Percentiles rank a stretch among this genome's conserved stretches.
These are phyloP conservation scores for Lagenorhynchus albirostris DNA, from an alignment of 2,113 vertebrate genomes.

Conservation along the genomic window DNA sequence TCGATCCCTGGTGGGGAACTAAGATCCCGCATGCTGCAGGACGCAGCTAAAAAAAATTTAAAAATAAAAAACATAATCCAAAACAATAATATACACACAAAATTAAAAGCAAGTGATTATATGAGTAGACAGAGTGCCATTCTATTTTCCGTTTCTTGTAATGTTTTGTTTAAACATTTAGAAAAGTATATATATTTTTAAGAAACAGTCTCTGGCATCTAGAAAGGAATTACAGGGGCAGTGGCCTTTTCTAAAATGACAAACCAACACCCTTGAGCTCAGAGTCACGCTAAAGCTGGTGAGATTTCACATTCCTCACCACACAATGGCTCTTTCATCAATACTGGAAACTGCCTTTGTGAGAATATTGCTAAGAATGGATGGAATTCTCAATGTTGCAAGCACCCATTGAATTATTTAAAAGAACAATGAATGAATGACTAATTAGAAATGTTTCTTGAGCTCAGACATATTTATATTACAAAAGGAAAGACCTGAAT, in stretches of 20 bases:
- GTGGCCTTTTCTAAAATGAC: conserved; percentile 62
- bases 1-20: not conserved
- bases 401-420: conserved; percentile 69
- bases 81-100: not conserved
- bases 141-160: conserved; percentile 9
- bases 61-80: not conserved
- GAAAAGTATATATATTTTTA: not conserved
- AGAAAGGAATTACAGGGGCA: conserved; percentile 55
- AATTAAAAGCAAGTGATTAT: not conserved
- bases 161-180: conserved; percentile 7
- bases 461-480: conserved; percentile 69
- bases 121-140: not conserved
- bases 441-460: conserved; percentile 67
- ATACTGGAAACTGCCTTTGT: conserved; percentile 73
- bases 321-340: conserved; percentile 81
- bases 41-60: too few species aligned
- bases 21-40: not conserved
- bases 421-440: conserved; percentile 73
- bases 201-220: not conserved
- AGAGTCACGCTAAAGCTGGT: conserved; percentile 53
- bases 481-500: conserved; percentile 66
- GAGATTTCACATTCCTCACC: conserved; percentile 77
- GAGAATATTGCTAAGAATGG: conserved; percentile 77
- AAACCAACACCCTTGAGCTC: conserved; percentile 47
- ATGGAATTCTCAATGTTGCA: conserved; percentile 69